Base-by-base conservation (phyloP, 2,113 vertebrate genomes). In the Excalfactoria chinensis region DNA sequence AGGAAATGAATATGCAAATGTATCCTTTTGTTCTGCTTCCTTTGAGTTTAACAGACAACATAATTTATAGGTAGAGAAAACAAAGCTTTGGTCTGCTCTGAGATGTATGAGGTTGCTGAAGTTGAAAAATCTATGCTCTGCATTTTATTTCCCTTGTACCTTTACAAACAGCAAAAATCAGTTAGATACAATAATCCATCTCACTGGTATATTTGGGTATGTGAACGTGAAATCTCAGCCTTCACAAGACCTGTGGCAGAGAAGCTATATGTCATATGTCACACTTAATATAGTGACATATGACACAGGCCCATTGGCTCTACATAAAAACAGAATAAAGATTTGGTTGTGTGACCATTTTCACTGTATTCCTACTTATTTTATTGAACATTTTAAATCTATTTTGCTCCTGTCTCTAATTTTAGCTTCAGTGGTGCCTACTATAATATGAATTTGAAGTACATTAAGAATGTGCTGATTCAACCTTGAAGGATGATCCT, bases 1-100 rank as follows among this genome's bases (percentile, higher is more conserved):
- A 96, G 93, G 93, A 97, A 97, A 97, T 93, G 86, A 82, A 73
- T 93, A 98, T 98, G 96, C 93, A 98, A 97, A 98, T 97, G 68
- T 4, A 4, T 76, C 49, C 90, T 93, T 70, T 97, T 96, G 93
- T 95, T 96, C 93, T 78, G 88, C 94, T 88, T 18, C 63, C 21
- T 90, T 95, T 94, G 85, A 96, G 88, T 93, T 80, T 95, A 96
- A 96, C 59, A 73, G 84, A 89, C 79, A 86, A 82, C 37, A 68
- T 46, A 84, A 93, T 86, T 64, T 84, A 91, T 46, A 96, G 92
- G 92, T 80, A 86, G 37, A 0, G 2, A 94, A 95, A 94, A 69
- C 43, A 63, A 93, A 94, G 90, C 89, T 88, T 90, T n/a, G 94
- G 95, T 93, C 58, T 95, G 72, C 75, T 91, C 89, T 88, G 77